A percentile compares a stretch with the other conserved stretches of the same genome.
Evolutionary conservation across 1,140 invertebrate species (phyloP).

Genomic region (Ephestia elutella): DNA sequence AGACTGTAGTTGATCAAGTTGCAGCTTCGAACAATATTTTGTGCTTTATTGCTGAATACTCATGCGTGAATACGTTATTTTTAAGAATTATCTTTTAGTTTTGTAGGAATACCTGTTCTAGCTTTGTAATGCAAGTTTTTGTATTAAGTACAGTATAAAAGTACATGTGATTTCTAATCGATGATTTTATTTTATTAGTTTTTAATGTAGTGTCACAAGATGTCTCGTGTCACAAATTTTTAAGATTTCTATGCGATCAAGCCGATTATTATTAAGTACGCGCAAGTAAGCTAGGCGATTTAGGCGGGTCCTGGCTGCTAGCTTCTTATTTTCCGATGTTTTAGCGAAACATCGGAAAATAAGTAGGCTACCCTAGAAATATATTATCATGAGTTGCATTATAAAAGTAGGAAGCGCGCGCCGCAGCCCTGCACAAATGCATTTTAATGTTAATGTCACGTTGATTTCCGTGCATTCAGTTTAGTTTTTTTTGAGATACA

Average conservation of each 20-base stretch:
- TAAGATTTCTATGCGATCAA: conserved; percentile 20
- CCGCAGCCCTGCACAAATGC: too few relatives aligned
- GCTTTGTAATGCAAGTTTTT: conserved; percentile 60
- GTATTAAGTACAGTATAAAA: conserved; percentile 66
- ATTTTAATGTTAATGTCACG: too few relatives aligned
- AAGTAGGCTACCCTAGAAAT: too few relatives aligned
- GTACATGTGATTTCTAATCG: conserved; percentile 66
- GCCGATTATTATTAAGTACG: conserved; percentile 6
- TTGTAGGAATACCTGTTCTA: conserved; percentile 52
- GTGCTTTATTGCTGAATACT: conserved; percentile 72
- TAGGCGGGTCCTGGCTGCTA: conserved; percentile 9
- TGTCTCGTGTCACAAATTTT: conserved; percentile 41
- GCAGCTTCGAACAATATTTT: conserved; percentile 71
- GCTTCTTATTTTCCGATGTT: too few relatives aligned
- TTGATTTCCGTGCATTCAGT: too few relatives aligned
- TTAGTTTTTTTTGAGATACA: too few relatives aligned
- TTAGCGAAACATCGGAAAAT: too few relatives aligned
- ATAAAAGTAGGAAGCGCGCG: too few relatives aligned
- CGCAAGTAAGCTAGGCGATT: conserved; percentile 36
- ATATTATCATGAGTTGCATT: too few relatives aligned
- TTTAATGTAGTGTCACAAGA: conserved; percentile 26
- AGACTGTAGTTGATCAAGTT: conserved; percentile 66
- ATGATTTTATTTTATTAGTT: conserved; percentile 52
- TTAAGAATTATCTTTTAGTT: conserved; percentile 49
- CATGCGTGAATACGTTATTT: conserved; percentile 68